Conservation (phyloP, 37 sponge, comb jelly and placozoan genomes). For the Corticium candelabrum region DNA sequence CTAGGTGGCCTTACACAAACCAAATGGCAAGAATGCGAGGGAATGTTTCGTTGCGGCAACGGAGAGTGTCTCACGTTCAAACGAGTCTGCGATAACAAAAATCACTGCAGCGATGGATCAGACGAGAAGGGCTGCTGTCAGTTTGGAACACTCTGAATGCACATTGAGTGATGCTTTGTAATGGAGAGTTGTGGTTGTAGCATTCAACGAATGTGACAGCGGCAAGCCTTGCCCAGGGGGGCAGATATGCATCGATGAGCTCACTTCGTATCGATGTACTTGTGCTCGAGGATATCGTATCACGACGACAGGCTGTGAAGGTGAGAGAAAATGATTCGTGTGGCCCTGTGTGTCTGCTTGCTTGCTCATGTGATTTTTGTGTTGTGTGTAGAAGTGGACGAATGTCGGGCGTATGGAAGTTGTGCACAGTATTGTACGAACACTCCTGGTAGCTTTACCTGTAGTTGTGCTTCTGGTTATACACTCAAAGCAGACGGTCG, state of each 20-base stretch:
- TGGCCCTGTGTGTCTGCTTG: too few species aligned
- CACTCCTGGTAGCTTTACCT: neutral
- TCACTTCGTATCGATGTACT: neutral
- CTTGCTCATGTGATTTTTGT: too few species aligned
- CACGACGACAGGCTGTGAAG: neutral
- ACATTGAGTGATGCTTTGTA: too few species aligned
- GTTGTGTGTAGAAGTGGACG: neutral
- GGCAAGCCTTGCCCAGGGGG: neutral
- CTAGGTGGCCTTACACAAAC: too few species aligned
- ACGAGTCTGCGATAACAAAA: neutral
- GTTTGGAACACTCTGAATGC: neutral
- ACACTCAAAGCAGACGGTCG: neutral
- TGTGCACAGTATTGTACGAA: neutral
- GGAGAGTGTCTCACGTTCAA: conserved; percentile 1
- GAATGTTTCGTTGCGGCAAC: neutral
- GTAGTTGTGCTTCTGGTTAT: neutral
- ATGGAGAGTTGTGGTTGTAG: neutral
- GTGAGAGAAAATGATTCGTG: neutral
- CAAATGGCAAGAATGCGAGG: too few species aligned
- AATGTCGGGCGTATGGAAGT: neutral
- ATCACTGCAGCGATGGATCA: neutral
- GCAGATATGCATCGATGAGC: neutral
- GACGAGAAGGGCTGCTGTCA: neutral
- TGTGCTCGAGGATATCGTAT: neutral
- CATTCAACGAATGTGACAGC: neutral